Evolutionary conservation across 92 coral and sea anemone genomes (phyloP), one percentile per base, ranked within the genome.

Genomic region (Epizoanthus illoricatus): DNA sequence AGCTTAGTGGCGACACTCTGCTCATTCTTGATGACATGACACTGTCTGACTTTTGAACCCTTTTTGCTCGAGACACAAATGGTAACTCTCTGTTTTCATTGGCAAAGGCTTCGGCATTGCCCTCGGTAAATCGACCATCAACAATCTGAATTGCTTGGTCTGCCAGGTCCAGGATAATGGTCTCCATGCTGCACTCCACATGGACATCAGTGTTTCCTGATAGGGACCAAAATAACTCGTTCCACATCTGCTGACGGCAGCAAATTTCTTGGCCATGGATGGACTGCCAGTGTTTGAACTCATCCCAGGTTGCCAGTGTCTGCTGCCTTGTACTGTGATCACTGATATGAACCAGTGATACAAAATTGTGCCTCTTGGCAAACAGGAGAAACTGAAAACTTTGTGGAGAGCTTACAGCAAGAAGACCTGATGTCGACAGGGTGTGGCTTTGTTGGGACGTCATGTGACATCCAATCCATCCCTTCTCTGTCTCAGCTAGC

Each of bases 381-480:
- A 86, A 91, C 47, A 88, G 59, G 16, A 93, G 66, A 33, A 89
- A 55, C 54, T 87, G 86, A 72, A 93, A 55, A 8, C 86, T 87
- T 19, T 79, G 72, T 13, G 74, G 74, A 7, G 81, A 73, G 42
- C 94, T 88, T 24, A 88, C 97, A 39, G 91, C 94, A 58, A 80
- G 67, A 20, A 93, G 70, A 28, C 80, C 80, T 21, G 97, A 82
- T 9, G 90, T 57, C 3, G 92, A 40, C 28, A 90, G 85, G 52
- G 80, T 64, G 47, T 82, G 73, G 60, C 91, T 87, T 84, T 88
- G 87, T 80, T 89, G 84, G 4, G 79, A 59, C 21, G 81, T 81
- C 52, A 93, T 79, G 71, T 91, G 89, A 79, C 97, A 86, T 11
- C 97, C 97, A 13, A 81, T 76, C 94, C 94, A 89, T 7, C 87